Base-by-base conservation (phyloP, 2,113 vertebrate species). In the Marmota monax region DNA sequence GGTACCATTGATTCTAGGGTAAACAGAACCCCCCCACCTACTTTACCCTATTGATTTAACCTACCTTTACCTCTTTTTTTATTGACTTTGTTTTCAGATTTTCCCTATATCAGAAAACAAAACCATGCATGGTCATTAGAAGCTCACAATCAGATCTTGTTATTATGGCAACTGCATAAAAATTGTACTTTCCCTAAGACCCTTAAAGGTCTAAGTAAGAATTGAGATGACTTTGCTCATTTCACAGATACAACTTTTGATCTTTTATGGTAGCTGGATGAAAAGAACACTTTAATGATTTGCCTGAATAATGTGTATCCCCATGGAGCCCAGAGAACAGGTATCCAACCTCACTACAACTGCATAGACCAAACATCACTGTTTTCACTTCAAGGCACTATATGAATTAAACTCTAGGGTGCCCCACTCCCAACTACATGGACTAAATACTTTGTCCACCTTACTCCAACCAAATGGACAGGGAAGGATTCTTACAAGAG, bases 381-480 rank as follows among this genome's bases (percentile, higher is more conserved):
- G 8, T 61, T 34, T 72, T 32, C 5, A 65, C 6, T 2, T 14
- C 3, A 10, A 22, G 5, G 0, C 3, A 16, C 4, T 12, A 0
- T 9, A 9, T 5, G 53, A 48, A 61, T 37, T 63, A 39, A 70
- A 45, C 5, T 23, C 4, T 2, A 2, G 7, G 0, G 3, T 23
- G 13, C 18, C 7, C 6, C 39, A 56, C 45, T 27, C 1, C 53
- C 42, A 74, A 22, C 6, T 9, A 56, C 51, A 29, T 0, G 13
- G 10, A 11, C n/a, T 45, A 45, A 77, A 27, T 4, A 5, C 2
- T 23, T 0, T 42, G 23, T 17, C 0, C 1, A 27, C 7, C 10
- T 22, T 4, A 63, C 32, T 70, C 12, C 11, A 77, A 14, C 16
- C n/a, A 29, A 4, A 2, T 11, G 13, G 16, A 45, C 14, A 8